A percentile compares a stretch with the other conserved stretches of the same genome.
Conservation (phyloP, 2,113 vertebrate species). For the Camelus bactrianus region DNA sequence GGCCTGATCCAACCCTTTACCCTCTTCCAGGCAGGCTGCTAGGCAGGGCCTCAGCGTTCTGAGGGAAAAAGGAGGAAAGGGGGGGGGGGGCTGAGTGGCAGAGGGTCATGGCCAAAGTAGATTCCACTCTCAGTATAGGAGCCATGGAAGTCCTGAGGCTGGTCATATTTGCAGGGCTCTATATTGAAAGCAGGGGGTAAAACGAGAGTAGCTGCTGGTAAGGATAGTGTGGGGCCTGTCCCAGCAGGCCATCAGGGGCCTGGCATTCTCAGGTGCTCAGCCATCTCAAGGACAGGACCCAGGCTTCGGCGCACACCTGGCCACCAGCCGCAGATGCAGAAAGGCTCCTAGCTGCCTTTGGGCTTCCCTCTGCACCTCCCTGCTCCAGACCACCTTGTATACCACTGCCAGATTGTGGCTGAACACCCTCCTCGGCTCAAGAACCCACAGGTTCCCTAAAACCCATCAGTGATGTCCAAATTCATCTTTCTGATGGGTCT, state of each 20-base stretch:
- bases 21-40: neutral
- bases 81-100: neutral
- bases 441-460: neutral
- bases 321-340: neutral
- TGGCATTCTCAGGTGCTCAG: neutral
- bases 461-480: neutral
- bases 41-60: neutral
- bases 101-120: neutral
- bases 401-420: neutral
- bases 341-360: neutral
- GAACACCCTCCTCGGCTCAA: neutral
- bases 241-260: neutral
- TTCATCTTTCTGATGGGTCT: neutral
- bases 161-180: neutral
- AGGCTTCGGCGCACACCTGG: neutral
- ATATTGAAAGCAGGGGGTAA: neutral
- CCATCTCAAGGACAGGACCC: neutral
- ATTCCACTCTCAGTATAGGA: neutral
- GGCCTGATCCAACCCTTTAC: neutral
- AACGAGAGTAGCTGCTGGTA: neutral
- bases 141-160: neutral
- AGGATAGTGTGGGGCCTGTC: neutral
- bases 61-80: neutral
- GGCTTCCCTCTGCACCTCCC: neutral
- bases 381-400: neutral